Base-by-base conservation (phyloP, 1,140 invertebrate species). In the Pteromalus puparum region DNA sequence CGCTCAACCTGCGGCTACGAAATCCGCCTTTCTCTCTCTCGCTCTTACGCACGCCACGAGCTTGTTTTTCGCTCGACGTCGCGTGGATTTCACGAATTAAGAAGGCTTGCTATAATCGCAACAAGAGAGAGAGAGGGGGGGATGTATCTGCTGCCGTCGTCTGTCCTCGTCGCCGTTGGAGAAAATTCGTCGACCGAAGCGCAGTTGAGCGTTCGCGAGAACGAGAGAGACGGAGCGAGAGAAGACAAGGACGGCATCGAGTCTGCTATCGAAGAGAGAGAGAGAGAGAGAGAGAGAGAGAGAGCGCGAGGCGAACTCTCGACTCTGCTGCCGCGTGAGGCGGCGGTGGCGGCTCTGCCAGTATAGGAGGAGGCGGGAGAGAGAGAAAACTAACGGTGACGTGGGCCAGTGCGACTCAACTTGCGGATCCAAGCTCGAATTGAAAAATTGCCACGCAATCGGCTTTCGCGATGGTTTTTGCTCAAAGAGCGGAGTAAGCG, bases 381-480 rank as follows among this genome's bases (percentile, higher is more conserved):
- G 87, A 88, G 87, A 88, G 89, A 89, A 89, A 88, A 88, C 86
- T 90, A 90, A 90, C 90, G 89, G 90, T 91, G 90, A 91, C 90
- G 90, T 88, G 87, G 84, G 82, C 26, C 90, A 91, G 90, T 88
- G 90, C 7, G 86, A 82, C 89, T 91, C 90, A 91, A 90, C 81
- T 78, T 65, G 80, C 34, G 90, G 90, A 79, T 90, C 34, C 26
- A 30, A 15, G 9, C 4, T 9, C 24, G 1, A 1, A 10, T 15
- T 61, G 10, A 48, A 73, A 77, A 46, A 46, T 75, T 85, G 78
- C 79, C 78, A 81, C 83, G 79, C 79, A 85, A 84, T 81, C 83
- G n/a, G 72, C 34, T 79, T 77, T 84, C 73, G 13, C 46, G 48
- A 61, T 18, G 53, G 53, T 61, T 61, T 61, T 61, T 61, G 53